Base-by-base conservation (phyloP, 2,797 vertebrate genomes). In the Microcaecilia unicolor region DNA sequence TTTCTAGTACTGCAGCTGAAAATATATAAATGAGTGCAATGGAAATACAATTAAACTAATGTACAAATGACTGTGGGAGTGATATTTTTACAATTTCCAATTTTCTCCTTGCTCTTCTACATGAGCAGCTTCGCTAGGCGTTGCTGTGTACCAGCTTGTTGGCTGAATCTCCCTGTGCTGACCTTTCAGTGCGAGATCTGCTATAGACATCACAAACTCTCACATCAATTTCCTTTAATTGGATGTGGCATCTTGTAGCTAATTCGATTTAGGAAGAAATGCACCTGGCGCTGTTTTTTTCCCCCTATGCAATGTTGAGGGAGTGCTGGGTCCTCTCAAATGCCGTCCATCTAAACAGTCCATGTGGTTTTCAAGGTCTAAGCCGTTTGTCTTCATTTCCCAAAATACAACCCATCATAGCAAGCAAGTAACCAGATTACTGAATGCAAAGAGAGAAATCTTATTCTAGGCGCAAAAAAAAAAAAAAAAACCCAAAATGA, bases 261-360 rank as follows among this genome's bases (percentile, higher is more conserved):
- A 98, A 98, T 97, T 95, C 81, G 74, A 98, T 98, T 98, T 97
- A 84, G 82, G 83, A 78, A 95, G 90, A 93, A 93, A 91, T 92
- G 93, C 95, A 98, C 95, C 95, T 98, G 95, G 94, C 91, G 92
- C 93, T 97, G 91, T 88, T 92, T 91, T 90, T n/a, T 92, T 91
- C 90, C 88, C 89, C 90, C 93, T 91, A 89, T 94, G 93, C 94
- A 93, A 92, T 78, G 81, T 70, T 61, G 81, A 84, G 85, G 82
- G 73, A 83, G 81, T 54, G 70, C 64, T 16, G 64, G 71, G 64
- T 51, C 71, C 65, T 72, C 74, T 37, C 83, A 81, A 78, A 81
- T 74, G 76, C 78, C 76, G 69, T 80, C 74, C 71, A 71, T 62
- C 66, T 54, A 63, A 70, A 76, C 67, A 72, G 73, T 66, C 76